Evolutionary conservation across 2,888 invertebrate genomes (phyloP).

Genomic region (Acanthosepion esculentum): DNA sequence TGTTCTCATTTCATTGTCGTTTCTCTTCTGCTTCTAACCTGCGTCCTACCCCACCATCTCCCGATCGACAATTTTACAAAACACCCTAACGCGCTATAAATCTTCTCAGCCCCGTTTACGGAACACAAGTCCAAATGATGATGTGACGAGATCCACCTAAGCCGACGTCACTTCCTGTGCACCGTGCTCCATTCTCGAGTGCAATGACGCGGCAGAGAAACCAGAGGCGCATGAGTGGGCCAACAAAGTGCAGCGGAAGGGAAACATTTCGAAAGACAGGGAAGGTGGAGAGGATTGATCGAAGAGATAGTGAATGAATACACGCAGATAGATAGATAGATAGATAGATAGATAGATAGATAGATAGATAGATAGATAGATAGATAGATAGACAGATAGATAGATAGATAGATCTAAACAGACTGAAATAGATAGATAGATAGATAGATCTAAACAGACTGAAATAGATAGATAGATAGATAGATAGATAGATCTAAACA

Average conservation of each 20-base stretch:
- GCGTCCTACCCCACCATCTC: not conserved
- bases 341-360: too few species aligned
- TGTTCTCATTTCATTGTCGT: too few species aligned
- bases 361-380: too few species aligned
- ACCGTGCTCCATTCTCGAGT: not conserved
- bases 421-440: too few species aligned
- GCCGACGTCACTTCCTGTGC: not conserved
- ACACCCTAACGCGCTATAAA: not conserved
- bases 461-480: too few species aligned
- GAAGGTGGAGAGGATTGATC: not conserved
- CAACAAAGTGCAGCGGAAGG: not conserved
- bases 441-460: too few species aligned
- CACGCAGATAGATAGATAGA: too few species aligned
- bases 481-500: too few species aligned
- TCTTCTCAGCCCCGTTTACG: constrained; percentile 8
- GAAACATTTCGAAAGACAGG: not conserved
- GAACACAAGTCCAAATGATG: constrained; percentile 33
- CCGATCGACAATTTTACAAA: not conserved
- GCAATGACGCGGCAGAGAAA: not conserved
- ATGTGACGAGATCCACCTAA: constrained; percentile 6
- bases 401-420: too few species aligned
- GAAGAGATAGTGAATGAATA: too few species aligned
- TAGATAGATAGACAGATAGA: too few species aligned
- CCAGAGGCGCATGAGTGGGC: not conserved
- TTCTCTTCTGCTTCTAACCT: not conserved